Evolutionary conservation across 2,888 invertebrate species (phyloP), one percentile per base, ranked within the genome.

Genomic region (Agriopis aurantiaria): DNA sequence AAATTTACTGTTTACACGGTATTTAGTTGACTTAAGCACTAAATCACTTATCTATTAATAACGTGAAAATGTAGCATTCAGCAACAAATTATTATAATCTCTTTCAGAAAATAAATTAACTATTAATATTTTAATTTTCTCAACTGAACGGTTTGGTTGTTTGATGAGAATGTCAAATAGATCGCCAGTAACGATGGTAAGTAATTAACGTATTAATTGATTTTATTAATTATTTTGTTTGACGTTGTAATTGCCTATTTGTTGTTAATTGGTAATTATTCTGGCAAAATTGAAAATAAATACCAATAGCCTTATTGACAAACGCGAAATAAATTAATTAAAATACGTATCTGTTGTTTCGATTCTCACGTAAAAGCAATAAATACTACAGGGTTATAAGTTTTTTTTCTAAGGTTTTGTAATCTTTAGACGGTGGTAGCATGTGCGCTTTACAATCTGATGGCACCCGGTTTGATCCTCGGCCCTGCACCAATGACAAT

Each of bases 181-280:
- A 66, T 49, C 17, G n/a, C 51, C 48, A 40, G 41, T 48, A 49
- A 17, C 49, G 48, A 14, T 43, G 51, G n/a, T 61, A 55, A 45
- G n/a, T 66, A 60, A 66, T 66, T 66, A 55, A 41, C 46, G 23
- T 66, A 60, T 60, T 60, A 55, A 66, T 66, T 56, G 46, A 60
- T 55, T 55, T 60, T 56, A 55, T 60, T 66, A 66, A 51, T 58
- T 45, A 62, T 45, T 52, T 41, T 45, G 45, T 53, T 62, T 62
- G 40, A 41, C 23, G 52, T 52, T 14, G 53, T 62, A 62, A 62
- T 62, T 62, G 62, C 17, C 23, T 52, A 23, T 62, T 61, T 60
- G 49, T 41, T 14, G 5, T 41, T 41, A 61, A 51, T 61, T 51
- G 41, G 14, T 41, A 14, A 60, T 49, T 49, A 33, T 23, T 12